Conservation (phyloP, 2,113 vertebrate species). For the Nansenia antarctica region DNA sequence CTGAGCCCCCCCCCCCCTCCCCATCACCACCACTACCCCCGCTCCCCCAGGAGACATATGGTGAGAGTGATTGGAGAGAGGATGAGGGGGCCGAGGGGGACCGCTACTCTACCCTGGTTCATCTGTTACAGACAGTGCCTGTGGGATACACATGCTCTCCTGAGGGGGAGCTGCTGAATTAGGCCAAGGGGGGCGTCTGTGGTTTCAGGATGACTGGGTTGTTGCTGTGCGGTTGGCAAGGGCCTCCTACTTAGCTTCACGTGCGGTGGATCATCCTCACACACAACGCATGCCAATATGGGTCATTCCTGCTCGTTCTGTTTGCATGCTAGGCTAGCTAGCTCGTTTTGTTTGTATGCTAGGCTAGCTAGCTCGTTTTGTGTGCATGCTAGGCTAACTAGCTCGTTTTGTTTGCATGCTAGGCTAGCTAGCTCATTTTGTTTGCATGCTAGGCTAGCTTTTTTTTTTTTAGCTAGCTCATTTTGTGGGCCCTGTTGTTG, state of each 20-base stretch:
- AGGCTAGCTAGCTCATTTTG: conserved; percentile 28
- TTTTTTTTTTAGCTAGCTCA: too few species aligned
- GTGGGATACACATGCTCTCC: conserved; percentile 47
- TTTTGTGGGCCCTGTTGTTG: conserved; percentile 8
- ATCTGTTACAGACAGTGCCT: conserved; percentile 69
- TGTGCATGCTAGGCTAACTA: conserved; percentile 5
- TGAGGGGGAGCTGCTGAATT: conserved; percentile 57
- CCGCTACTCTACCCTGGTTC: conserved; percentile 61
- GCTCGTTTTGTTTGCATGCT: not conserved
- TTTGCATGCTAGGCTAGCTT: conserved; percentile 1
- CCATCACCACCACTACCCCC: conserved; percentile 44
- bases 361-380: conserved; percentile 23
- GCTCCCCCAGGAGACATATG: conserved; percentile 68
- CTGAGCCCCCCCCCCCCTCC: not conserved
- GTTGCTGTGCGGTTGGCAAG: conserved; percentile 38
- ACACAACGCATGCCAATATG: conserved; percentile 10
- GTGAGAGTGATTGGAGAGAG: conserved; percentile 68
- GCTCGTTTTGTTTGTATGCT: not conserved
- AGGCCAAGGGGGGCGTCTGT: conserved; percentile 44
- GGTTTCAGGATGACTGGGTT: conserved; percentile 61
- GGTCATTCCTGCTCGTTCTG: conserved; percentile 39
- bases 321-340: conserved; percentile 5
- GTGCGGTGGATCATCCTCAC: not conserved
- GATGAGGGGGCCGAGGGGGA: conserved; percentile 43
- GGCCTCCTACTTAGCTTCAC: conserved; percentile 43